A percentile compares a stretch with the other conserved stretches of the same genome.
Evolutionary conservation across 2,113 vertebrate species (phyloP).

Genomic region (Chloropsis cyanopogon): DNA sequence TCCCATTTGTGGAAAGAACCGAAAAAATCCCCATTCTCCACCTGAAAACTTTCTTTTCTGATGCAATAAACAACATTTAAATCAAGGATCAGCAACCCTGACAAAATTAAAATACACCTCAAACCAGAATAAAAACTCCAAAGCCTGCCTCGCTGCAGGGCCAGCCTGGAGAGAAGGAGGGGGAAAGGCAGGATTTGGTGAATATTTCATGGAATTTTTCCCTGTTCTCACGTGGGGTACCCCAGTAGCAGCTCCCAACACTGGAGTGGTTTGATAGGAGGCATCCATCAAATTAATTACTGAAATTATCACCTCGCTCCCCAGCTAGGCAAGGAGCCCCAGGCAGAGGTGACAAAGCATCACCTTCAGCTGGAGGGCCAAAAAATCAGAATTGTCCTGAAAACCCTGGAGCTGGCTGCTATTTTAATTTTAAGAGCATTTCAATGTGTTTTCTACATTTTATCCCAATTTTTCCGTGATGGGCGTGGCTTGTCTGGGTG

Average conservation of each 20-base stretch:
- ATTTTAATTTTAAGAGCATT: neutral
- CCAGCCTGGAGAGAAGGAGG: accelerated
- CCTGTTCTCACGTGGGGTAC: neutral
- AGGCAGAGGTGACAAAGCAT: neutral
- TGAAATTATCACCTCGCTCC: neutral
- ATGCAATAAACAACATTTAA: neutral
- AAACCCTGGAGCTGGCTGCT: neutral
- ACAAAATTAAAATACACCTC: neutral
- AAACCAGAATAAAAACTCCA: neutral
- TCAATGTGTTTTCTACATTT: neutral
- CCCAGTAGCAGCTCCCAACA: neutral
- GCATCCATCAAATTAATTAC: neutral
- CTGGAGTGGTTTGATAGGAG: neutral
- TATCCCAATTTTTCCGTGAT: neutral
- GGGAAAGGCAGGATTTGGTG: accelerated
- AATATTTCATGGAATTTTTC: neutral
- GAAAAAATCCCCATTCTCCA: neutral
- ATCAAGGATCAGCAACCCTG: neutral
- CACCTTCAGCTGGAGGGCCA: neutral
- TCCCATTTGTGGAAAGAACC: neutral
- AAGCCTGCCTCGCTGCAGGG: neutral
- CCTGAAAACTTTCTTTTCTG: neutral
- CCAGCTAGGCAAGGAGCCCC: neutral
- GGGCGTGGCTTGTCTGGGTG: neutral
- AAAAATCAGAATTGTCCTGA: neutral